Conservation (phyloP, 2,888 invertebrate species). For the Acrocyrtus sp. region DNA sequence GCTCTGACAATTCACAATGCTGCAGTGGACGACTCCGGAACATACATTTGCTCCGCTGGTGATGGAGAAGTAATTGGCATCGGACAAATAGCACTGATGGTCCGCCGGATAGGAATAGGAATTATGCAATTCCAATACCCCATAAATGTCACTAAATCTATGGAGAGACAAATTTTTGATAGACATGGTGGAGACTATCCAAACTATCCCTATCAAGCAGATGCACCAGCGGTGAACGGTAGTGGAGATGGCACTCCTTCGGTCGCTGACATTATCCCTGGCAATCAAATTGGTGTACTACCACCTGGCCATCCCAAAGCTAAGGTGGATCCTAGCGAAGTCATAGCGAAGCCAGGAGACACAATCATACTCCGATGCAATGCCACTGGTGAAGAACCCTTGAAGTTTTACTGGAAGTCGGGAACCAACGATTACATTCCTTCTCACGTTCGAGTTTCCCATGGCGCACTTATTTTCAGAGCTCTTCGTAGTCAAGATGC, state of each 20-base stretch:
- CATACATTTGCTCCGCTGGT: slow-evolving; percentile 47
- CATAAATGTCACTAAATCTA: not conserved
- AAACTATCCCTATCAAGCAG: slow-evolving; percentile 27
- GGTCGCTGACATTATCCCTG: not conserved
- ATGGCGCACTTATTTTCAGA: slow-evolving; percentile 50
- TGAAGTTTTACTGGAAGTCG: slow-evolving; percentile 58
- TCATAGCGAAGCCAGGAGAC: slow-evolving; percentile 49
- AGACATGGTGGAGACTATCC: slow-evolving; percentile 37
- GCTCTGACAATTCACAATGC: slow-evolving; percentile 16
- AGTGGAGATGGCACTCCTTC: not conserved
- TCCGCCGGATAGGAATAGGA: slow-evolving; percentile 7
- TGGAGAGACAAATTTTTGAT: not conserved
- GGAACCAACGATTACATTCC: slow-evolving; percentile 51
- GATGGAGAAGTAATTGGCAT: slow-evolving; percentile 45
- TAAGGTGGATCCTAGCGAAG: slow-evolving; percentile 22
- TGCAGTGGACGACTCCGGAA: slow-evolving; percentile 31
- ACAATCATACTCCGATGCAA: slow-evolving; percentile 51
- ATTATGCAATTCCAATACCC: slow-evolving; percentile 23
- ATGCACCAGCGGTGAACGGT: not conserved
- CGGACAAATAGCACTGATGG: slow-evolving; percentile 47
- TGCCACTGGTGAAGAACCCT: slow-evolving; percentile 49
- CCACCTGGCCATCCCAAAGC: slow-evolving; percentile 39
- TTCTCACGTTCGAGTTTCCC: slow-evolving; percentile 46
- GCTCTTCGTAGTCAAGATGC: slow-evolving; percentile 43
- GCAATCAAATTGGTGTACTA: no score